Evolutionary conservation across 1,140 invertebrate species (phyloP), one percentile per base, ranked within the genome.

Genomic region (Leucophenga varia): DNA sequence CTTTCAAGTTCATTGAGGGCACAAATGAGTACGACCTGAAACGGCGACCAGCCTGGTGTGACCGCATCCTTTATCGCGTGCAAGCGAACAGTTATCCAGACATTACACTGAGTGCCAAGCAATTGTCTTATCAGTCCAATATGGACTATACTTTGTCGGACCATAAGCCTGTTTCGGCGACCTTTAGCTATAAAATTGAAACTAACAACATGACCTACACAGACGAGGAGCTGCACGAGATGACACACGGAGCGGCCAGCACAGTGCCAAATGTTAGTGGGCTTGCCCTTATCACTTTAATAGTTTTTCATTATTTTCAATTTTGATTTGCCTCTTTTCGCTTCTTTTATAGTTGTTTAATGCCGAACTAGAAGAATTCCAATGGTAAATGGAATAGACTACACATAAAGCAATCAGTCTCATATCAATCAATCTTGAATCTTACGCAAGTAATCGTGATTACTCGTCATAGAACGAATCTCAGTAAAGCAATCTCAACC

Each of bases 1-100:
- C 92, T 2, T 95, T 91, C 69, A 94, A 94, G 79, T 93, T 87
- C 71, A 76, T 82, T 54, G 83, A 86, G 40, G 83, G 83, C 7
- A 82, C 83, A 3, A 81, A 84, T 51, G 79, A 83, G 34, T 94
- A 91, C 77, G 88, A 94, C 79, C 59, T 85, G 35, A 92, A 89
- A 20, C 81, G 97, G 65, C 86, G 91, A 10, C 97, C 97, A n/a
- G 95, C 97, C 8, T 99, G 97, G 96, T 98, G 95, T 79, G 97
- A 99, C 79, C 81, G 97, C 57, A 86, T 99, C 52, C 79, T 99
- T 42, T 97, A 91, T 87, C 88, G 86, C 80, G 91, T 91, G 17
- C 80, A 84, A 48, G 46, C 36, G 2, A 52, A 60, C 49, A 55
- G 59, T 55, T 73, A 72, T 47, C 60, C 64, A 21, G 49, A 54